These are phyloP conservation scores for Labrus mixtus DNA, from an alignment of 2,113 vertebrate genomes.

Conservation along the genomic window DNA sequence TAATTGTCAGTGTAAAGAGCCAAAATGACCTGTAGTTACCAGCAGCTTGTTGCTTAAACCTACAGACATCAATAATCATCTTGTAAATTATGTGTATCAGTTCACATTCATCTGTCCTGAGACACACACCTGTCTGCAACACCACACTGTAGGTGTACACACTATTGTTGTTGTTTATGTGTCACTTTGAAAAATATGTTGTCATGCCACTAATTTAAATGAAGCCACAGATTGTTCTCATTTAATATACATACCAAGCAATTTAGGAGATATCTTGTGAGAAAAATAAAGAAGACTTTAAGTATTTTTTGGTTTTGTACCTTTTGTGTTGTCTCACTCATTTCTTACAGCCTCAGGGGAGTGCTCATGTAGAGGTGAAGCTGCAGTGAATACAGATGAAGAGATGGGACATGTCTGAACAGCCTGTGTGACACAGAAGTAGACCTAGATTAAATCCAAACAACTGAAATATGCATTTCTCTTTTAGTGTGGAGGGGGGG, in stretches of 20 bases:
- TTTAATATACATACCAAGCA: conserved; percentile 20
- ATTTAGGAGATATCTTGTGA: conserved; percentile 47
- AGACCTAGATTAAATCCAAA: conserved; percentile 26
- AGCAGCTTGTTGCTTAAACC: conserved; percentile 19
- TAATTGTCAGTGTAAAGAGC: conserved; percentile 13
- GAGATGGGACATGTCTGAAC: no score
- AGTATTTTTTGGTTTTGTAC: conserved; percentile 32
- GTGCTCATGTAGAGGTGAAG: not conserved
- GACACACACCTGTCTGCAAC: conserved; percentile 5
- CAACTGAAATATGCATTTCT: conserved; percentile 27
- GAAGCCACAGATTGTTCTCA: conserved; percentile 18
- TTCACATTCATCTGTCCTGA: not conserved
- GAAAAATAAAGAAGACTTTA: conserved; percentile 86
- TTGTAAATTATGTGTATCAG: conserved; percentile 26
- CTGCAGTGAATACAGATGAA: not conserved
- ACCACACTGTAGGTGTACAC: conserved; percentile 1
- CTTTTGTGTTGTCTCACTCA: not conserved
- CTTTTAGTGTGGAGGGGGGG: not conserved
- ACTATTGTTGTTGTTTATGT: not conserved
- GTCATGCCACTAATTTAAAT: not conserved
- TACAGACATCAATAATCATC: conserved; percentile 18
- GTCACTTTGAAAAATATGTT: not conserved
- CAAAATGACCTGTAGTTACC: conserved; percentile 11
- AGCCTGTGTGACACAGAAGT: not conserved
- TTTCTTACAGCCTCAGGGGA: no score